A percentile compares a stretch with the other conserved stretches of the same genome.
These are phyloP conservation scores for Alligator sinensis DNA, from an alignment of 2,113 vertebrate genomes.

Conservation along the genomic window DNA sequence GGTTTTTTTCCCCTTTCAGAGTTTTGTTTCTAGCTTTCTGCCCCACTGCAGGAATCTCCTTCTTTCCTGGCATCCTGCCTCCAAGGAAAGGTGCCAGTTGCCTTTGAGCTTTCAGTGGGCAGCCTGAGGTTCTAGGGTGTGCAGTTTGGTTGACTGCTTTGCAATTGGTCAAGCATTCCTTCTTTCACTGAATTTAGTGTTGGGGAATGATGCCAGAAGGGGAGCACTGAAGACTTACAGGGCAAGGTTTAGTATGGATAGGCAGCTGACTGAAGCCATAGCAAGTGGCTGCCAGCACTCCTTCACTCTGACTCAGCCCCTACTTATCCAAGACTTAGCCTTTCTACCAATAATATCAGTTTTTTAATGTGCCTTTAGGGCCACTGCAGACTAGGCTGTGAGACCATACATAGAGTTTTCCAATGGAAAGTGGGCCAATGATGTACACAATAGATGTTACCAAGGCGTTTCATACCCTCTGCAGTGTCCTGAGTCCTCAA, in stretches of 20 bases:
- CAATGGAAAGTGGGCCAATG: not conserved
- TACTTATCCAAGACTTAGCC: not conserved
- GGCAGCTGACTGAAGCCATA: not conserved
- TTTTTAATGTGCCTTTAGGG: not conserved
- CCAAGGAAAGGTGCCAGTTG: not conserved
- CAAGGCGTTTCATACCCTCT: not conserved
- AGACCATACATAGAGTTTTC: not conserved
- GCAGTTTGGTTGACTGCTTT: not conserved
- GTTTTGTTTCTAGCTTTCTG: not conserved
- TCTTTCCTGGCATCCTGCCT: not conserved
- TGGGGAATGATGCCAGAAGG: not conserved
- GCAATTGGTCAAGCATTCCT: not conserved
- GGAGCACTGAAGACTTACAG: not conserved
- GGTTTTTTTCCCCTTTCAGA: not conserved
- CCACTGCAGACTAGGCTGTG: not conserved
- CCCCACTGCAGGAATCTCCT: not conserved
- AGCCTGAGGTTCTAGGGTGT: not conserved
- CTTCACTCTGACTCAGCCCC: not conserved
- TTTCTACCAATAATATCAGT: not conserved
- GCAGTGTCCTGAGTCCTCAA: not conserved
- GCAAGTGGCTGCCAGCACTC: not conserved
- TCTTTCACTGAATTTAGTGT: not conserved
- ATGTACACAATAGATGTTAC: not conserved
- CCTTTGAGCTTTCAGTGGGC: not conserved
- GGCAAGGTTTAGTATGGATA: not conserved